Evolutionary conservation across 2,888 invertebrate species (phyloP), one percentile per base, ranked within the genome.

Genomic region (Drosophila atripex): DNA sequence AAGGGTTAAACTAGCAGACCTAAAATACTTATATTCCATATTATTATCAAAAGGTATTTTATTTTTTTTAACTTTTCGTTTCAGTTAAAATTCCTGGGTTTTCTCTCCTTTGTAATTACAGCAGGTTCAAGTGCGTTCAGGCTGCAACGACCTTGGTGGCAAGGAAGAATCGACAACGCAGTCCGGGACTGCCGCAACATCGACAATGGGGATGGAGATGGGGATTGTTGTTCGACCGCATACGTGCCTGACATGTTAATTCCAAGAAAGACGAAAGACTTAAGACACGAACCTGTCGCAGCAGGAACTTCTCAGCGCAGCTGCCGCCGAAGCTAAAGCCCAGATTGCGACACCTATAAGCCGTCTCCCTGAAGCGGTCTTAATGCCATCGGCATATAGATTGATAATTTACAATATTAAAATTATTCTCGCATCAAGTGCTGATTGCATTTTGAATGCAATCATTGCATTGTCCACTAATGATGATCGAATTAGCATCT

Each of bases 241-340:
- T 58, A 73, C 71, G 73, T 71, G 75, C 51, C 56, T 49, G 45
- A 71, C 79, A 74, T 75, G 16, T 64, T 72, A 72, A 83, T 78
- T 65, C 59, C 51, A 61, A 30, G 59, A 50, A 55, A 75, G 71
- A 61, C 73, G 71, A 88, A 88, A 80, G 80, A 88, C 88, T 88
- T 84, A 89, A 86, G 88, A 71, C 73, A 89, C 84, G 47, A 86
- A 86, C 89, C 73, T 66, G 89, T 73, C 75, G 61, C 70, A 86
- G 59, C 85, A 86, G 88, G 89, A 86, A 88, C 89, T 82, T 68
- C 69, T 76, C 71, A 70, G 21, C 35, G 21, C 16, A 46, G 55
- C 45, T 55, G 23, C 38, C 30, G 63, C 43, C 21, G n/a, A 64
- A 25, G 18, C n/a, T 39, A 11, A 41, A 41, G 39, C 39, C 30